Evolutionary conservation across 2,888 invertebrate species (phyloP).

Genomic region (Bellardia pandia): DNA sequence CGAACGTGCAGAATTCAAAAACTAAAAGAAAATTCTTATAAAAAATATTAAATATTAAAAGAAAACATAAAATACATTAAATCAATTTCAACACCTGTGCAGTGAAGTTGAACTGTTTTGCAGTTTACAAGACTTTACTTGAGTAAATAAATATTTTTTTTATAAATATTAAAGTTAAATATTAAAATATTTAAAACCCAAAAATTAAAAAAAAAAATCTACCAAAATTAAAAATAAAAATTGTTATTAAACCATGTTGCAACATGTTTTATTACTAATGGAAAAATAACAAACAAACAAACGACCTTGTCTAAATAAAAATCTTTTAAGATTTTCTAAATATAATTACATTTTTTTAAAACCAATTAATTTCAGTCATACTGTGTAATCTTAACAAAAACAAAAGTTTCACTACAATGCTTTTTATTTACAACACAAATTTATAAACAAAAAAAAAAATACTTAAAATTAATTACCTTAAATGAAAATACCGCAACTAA

Average conservation of each 20-base stretch:
- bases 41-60: conserved; percentile 6
- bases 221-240: not conserved
- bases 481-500: conserved; percentile 21
- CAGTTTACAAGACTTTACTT: not conserved
- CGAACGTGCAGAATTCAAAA: conserved; percentile 29
- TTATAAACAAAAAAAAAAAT: not conserved
- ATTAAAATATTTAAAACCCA: too few relatives aligned
- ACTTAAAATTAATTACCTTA: not conserved
- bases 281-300: conserved; percentile 31
- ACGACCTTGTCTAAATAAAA: conserved; percentile 58
- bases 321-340: conserved; percentile 47
- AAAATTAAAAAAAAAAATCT: too few relatives aligned
- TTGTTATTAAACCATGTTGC: not conserved
- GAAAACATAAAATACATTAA: not conserved
- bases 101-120: conserved; percentile 50
- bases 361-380: not conserved
- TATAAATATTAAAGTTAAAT: too few relatives aligned
- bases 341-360: conserved; percentile 28
- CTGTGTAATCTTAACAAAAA: conserved; percentile 44
- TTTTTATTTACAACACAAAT: conserved; percentile 3
- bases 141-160: not conserved
- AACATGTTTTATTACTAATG: conserved; percentile 12
- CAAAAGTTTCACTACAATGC: conserved; percentile 60
- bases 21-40: conserved; percentile 43
- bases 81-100: conserved; percentile 47